Conservation (phyloP, 2,797 vertebrate species). For the Hippopotamyrus pictus region DNA sequence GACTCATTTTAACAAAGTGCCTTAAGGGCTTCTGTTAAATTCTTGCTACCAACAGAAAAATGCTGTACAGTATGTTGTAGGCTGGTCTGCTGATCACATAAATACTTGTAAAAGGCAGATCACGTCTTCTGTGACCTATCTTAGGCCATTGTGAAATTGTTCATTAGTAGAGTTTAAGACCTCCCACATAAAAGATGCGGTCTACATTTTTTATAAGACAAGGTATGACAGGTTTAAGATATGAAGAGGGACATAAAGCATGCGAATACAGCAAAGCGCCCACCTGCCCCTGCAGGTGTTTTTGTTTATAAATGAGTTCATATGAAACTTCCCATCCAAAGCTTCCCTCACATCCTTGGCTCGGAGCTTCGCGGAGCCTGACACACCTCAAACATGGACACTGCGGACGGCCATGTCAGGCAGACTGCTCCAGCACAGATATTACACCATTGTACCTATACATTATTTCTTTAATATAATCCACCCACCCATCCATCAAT, state of each 20-base stretch:
- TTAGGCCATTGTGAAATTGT: background rate
- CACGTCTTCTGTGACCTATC: background rate
- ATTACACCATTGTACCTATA: background rate
- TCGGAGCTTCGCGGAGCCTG: background rate
- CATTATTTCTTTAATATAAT: background rate
- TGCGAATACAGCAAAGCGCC: too few species aligned
- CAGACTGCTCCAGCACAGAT: background rate
- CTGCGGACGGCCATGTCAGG: background rate
- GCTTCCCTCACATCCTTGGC: background rate
- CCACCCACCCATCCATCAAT: background rate
- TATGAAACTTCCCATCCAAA: too few species aligned
- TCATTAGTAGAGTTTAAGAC: background rate
- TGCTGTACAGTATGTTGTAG: background rate
- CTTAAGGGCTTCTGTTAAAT: background rate
- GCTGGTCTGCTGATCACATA: background rate
- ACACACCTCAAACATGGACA: background rate
- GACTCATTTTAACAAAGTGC: background rate
- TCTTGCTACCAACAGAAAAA: background rate
- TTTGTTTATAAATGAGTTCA: too few species aligned
- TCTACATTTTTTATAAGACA: background rate
- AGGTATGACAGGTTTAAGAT: background rate
- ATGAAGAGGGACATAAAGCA: background rate
- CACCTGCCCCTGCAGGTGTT: too few species aligned
- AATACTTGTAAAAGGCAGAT: background rate
- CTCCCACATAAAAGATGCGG: background rate